phyloP scores from a whole-genome alignment of 2,888 invertebrate genomes.

The Eupithecia tripunctaria region DNA sequence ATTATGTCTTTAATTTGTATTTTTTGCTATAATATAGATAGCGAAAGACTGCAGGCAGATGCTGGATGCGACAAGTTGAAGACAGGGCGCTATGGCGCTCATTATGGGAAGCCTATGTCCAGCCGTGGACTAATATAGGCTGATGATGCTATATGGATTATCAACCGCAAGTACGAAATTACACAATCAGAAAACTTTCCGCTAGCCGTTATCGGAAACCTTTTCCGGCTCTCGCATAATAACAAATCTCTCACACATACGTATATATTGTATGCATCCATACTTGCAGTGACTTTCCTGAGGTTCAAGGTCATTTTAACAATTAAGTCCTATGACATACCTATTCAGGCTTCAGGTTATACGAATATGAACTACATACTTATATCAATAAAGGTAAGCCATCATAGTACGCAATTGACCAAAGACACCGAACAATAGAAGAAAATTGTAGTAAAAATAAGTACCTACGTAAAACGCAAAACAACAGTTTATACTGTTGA shows the following conservation, averaged over 20 bases:
- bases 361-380: background rate
- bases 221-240: conserved; percentile 7
- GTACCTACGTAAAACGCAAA: background rate
- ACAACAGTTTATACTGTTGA: too few species aligned
- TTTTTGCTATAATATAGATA: too few species aligned
- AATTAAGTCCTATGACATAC: background rate
- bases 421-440: background rate
- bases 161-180: background rate
- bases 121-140: too few species aligned
- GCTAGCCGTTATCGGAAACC: conserved; percentile 20
- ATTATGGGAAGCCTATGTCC: too few species aligned
- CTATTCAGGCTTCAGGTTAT: background rate
- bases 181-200: conserved; percentile 6
- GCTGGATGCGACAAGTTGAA: too few species aligned
- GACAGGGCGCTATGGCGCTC: too few species aligned
- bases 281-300: background rate
- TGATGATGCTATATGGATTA: too few species aligned
- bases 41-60: too few species aligned
- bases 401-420: background rate
- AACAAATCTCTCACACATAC: background rate
- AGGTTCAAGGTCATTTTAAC: background rate
- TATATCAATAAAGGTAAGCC: background rate
- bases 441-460: background rate
- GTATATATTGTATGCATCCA: background rate
- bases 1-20: too few species aligned